Evolutionary conservation across 2,797 vertebrate species (phyloP).

Genomic region (Poeciliopsis gracilis): DNA sequence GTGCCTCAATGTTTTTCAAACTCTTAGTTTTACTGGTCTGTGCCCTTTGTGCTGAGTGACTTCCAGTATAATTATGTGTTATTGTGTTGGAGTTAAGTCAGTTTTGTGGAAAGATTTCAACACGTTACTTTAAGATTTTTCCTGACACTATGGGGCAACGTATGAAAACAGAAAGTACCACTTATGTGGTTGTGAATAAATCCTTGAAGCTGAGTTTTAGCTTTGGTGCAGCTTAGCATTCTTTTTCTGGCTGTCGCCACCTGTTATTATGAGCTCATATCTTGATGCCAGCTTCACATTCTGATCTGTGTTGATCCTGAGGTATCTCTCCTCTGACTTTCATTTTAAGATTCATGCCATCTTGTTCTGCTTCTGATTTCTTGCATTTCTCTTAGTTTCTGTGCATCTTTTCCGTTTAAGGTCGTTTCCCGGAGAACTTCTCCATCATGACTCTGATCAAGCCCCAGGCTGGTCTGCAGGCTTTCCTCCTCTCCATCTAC

Average conservation of each 20-base stretch:
- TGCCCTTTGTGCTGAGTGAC: not conserved
- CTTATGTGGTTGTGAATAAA: constrained; percentile 63
- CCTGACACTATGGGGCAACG: constrained; percentile 39
- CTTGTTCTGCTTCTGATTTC: not conserved
- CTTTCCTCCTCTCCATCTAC: constrained; percentile 91
- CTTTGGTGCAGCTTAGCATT: constrained; percentile 26
- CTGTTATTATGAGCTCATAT: constrained; percentile 41
- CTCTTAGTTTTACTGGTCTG: constrained; percentile 4
- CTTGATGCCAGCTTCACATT: not conserved
- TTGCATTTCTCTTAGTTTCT: not conserved
- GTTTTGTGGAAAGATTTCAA: constrained; percentile 49
- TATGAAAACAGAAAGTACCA: constrained; percentile 28
- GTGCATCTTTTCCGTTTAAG: constrained; percentile 31
- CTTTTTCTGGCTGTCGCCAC: constrained; percentile 23
- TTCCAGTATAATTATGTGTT: constrained; percentile 60
- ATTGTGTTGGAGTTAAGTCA: constrained; percentile 23
- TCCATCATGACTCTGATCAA: constrained; percentile 90
- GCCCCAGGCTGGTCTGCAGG: constrained; percentile 85
- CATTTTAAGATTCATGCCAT: not conserved
- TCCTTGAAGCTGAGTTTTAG: constrained; percentile 35
- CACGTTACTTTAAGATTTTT: constrained; percentile 44
- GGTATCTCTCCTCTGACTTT: not conserved
- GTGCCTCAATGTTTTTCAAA: constrained; percentile 18
- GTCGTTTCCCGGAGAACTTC: constrained; percentile 91
- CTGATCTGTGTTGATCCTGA: not conserved